Base-by-base conservation (phyloP, 2,888 invertebrate species). In the Campoplex capitator region DNA sequence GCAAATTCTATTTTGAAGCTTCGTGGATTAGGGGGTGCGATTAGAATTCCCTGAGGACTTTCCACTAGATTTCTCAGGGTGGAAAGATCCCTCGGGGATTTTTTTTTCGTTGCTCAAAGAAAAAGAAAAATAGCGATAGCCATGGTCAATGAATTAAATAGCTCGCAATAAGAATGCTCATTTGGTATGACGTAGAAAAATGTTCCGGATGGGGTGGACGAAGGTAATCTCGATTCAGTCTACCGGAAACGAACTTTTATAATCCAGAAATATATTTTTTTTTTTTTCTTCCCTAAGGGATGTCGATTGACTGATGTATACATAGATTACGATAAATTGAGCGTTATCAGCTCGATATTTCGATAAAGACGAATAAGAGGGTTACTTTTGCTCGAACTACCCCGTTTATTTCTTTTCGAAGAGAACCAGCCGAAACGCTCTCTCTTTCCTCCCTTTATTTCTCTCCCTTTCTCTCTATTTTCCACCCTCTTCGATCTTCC, bases 261-360 rank as follows among this genome's bases (percentile, higher is more conserved):
- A 62, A 62, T 62, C 62, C 32, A 32, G 32, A 62, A 62, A 62
- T 62, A 62, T 62, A 6, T n/a, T 23, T 23, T 23, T 23, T 23
- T 23, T 23, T 23, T 23, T 62, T 16, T 42, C 38, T 42, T 42
- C 4, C 28, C 28, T 3, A 76, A 58, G 58, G 75, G 45, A 76
- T 62, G 75, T 23, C 45, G 65, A 38, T 65, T 48, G 32, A 74
- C 23, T 48, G n/a, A 45, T 32, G 45, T 35, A 51, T 51, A 71
- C 62, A 68, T 68, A 68, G 54, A 74, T 74, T 74, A 74, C 73
- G 73, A 74, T 74, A 74, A 74, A 74, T 74, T 56, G 51, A 54
- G 54, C 73, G 54, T 74, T 74, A 74, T 74, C 56, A 35, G 54
- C n/a, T 74, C 58, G 58, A 62, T 58, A 58, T 75, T 75, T 75